Evolutionary conservation across 2,113 vertebrate genomes (phyloP).

Genomic region (Xenotilapia flavipinnis): DNA sequence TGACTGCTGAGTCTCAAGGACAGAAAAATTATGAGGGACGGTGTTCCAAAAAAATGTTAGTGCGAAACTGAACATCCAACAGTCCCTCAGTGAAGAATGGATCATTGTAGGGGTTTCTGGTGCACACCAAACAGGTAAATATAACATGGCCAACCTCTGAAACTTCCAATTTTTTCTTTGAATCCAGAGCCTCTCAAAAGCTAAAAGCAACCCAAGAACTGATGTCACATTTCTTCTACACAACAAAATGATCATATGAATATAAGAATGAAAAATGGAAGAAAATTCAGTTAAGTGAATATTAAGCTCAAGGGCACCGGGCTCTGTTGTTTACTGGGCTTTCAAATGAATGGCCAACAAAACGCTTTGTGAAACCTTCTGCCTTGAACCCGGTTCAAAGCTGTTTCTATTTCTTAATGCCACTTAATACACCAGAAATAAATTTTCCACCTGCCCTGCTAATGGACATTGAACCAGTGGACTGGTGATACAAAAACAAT

Average conservation of each 20-base stretch:
- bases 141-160: background rate
- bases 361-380: background rate
- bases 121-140: background rate
- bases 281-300: conserved; percentile 27
- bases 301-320: conserved; percentile 20
- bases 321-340: conserved; percentile 7
- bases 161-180: background rate
- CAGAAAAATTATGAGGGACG: background rate
- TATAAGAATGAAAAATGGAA: conserved; percentile 10
- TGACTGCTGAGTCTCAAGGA: background rate
- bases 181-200: background rate
- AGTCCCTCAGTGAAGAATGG: background rate
- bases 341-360: conserved; percentile 12
- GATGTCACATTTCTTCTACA: background rate
- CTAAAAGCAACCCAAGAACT: background rate
- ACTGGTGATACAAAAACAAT: background rate
- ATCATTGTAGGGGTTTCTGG: background rate
- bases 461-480: conserved; percentile 13
- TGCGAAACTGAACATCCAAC: background rate
- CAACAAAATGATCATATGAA: conserved; percentile 15
- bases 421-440: conserved; percentile 32
- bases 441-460: background rate
- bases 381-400: conserved; percentile 28
- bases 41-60: background rate
- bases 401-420: conserved; percentile 19